Evolutionary conservation across 2,888 invertebrate genomes (phyloP), one percentile per base, ranked within the genome.

Genomic region (Balanococcus diminutus): DNA sequence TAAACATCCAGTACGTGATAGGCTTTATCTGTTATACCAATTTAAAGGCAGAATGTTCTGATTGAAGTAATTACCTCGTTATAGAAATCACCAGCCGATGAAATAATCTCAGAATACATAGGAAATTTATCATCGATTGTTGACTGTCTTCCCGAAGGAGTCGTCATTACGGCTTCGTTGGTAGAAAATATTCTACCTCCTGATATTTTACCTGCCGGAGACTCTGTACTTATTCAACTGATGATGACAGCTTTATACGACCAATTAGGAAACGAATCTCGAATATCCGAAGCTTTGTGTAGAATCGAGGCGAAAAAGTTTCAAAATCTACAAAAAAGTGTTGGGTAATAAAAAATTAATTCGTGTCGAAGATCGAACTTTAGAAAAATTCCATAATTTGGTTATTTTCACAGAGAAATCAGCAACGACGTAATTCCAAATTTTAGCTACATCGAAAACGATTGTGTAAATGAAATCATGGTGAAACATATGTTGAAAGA

Each of bases 281-380:
- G 22, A 0, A 90, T 95, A 8, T 94, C 95, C 0, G 96, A 96
- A 90, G 94, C 95, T 0, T 91, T 96, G 16, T 96, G 96, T 89
- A 94, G 93, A 28, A 93, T 96, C 82, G 95, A 95, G 89, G 95
- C 95, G 88, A 94, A 95, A 87, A 93, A 95, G 89, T 93, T 96
- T 81, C 92, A 93, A 14, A 90, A 92, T 56, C 92, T 95, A 56
- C 89, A 95, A 16, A 90, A 91, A 14, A 87, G 87, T 36, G 87
- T 89, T 14, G 88, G 88, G 87, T 88, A 89, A 22, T 3, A 1
- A 46, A n/a, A 51, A n/a, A 0, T n/a, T 51, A 19, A 51, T n/a
- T 51, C n/a, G n/a, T 16, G 11, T 51, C 5, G n/a, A n/a, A 46
- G 46, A 6, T 14, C 16, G n/a, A n/a, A n/a, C n/a, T n/a, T n/a